Base-by-base conservation (phyloP, 2,797 vertebrate genomes). In the Spea hammondii region DNA sequence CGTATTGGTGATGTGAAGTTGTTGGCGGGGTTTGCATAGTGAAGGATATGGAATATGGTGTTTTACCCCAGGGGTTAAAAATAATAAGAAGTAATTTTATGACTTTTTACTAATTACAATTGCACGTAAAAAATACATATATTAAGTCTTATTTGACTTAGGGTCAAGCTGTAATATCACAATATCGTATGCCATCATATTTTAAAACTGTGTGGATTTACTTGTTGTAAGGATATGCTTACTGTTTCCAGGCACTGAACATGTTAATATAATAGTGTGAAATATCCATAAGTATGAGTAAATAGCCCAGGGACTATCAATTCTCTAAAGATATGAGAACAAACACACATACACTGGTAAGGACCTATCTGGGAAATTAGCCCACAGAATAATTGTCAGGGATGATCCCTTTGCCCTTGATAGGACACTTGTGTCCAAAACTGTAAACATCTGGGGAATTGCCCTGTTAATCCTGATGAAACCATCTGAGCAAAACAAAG, bases 401-500 rank as follows among this genome's bases (percentile, higher is more conserved):
- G 60, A 11, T 71, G 79, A 76, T 71, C 66, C 51, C 74, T 67
- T 32, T 67, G 73, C 46, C 65, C 79, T 81, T 81, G 79, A 76
- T 76, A 81, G 79, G 79, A 72, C 79, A 81, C 79, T 67, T 59
- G 79, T 81, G 79, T 81, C 79, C 68, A 81, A 76, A 72, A 69
- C 73, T 69, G 6, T 57, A 50, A 59, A n/a, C 60, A 68, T 50
- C 69, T 55, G 59, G 74, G 13, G 74, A 62, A 13, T n/a, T 17
- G 72, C 48, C 32, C 53, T 80, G 62, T 66, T 75, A 72, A 53
- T 47, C 59, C 62, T 53, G 68, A 75, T 81, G 74, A 76, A 80
- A 80, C 49, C 78, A 74, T 59, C 45, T 76, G 68, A 76, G 79
- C 68, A 81, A 81, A 81, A 81, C 79, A 81, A 72, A 72, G 69